phyloP scores from a whole-genome alignment of 64 coral and sea anemone genomes.

The Montipora sp. region DNA sequence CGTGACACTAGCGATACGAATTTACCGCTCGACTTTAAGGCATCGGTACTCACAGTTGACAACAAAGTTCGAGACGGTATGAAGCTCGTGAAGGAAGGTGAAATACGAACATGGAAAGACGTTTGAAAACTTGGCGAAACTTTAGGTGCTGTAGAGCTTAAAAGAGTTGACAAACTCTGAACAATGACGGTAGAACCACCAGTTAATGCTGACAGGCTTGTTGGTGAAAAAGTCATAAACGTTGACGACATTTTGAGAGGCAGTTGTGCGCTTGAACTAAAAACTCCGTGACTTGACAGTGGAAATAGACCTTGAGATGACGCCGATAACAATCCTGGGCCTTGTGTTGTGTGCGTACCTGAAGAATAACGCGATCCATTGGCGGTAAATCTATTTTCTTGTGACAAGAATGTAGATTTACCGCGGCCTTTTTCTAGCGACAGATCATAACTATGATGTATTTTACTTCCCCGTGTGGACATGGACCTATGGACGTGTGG shows the following conservation, averaged over 20 bases:
- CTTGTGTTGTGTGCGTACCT: background rate
- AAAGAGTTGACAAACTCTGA: background rate
- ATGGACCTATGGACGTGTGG: background rate
- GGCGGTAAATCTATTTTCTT: background rate
- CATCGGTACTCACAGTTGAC: background rate
- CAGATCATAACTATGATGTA: background rate
- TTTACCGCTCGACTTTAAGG: background rate
- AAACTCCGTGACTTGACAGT: background rate
- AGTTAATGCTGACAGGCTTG: background rate
- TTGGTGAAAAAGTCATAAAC: background rate
- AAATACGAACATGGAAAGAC: background rate
- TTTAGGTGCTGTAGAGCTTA: background rate
- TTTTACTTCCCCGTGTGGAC: background rate
- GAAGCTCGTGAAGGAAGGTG: background rate
- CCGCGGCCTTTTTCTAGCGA: background rate
- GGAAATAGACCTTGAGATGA: background rate
- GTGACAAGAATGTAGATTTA: slow-evolving; percentile 37
- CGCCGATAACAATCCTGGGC: background rate
- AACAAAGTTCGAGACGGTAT: background rate
- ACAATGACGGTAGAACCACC: background rate
- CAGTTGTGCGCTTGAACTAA: background rate
- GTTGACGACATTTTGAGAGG: background rate
- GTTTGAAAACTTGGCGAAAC: background rate
- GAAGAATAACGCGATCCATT: slow-evolving; percentile 12
- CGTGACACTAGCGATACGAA: background rate